Base-by-base conservation (phyloP, 2,888 invertebrate genomes). In the Agrilus cyanescens region DNA sequence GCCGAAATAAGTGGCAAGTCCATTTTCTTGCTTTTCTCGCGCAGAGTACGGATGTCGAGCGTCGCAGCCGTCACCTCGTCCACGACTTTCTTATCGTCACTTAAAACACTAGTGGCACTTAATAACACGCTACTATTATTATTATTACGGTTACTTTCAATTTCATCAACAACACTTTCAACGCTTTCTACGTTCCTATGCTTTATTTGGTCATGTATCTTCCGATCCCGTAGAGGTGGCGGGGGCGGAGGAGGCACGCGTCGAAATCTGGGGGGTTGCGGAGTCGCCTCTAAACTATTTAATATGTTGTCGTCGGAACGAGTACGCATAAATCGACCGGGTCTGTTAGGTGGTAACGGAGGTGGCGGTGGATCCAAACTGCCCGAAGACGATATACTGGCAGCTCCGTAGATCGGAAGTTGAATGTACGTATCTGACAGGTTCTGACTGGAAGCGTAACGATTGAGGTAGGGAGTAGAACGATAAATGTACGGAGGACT, bases 1-100 rank as follows among this genome's bases (percentile, higher is more conserved):
- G 93, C 94, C 46, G 90, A 86, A 60, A 94, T 91, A 47, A 95
- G 72, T 14, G 94, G 94, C 65, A 94, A 72, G 68, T 91, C 90
- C 58, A 91, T 73, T 62, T 89, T 85, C 62, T 84, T 84, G 68
- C 88, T 89, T 69, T 89, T 87, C 67, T 89, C 89, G 45, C 89
- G 76, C 47, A 91, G 71, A 52, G 85, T 80, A 59, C 84, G 82
- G 57, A 90, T 87, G 66, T 90, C 90, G 48, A 83, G 64, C 52
- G 66, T 61, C 32, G 59, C 63, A 30, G 56, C 47, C 37, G 51
- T 50, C 12, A 14, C 25, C 2, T 50, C 47, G 32, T 47, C 50
- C 25, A 2, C 25, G 25, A 10, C 10, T 10, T 25, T 25, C 4
- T 45, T 50, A 54, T 39, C 53, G 57, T 52, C 53, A 44, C 15